Conservation (phyloP, 53 echinoderm and acorn worm genomes). For the Luidia sarsii region DNA sequence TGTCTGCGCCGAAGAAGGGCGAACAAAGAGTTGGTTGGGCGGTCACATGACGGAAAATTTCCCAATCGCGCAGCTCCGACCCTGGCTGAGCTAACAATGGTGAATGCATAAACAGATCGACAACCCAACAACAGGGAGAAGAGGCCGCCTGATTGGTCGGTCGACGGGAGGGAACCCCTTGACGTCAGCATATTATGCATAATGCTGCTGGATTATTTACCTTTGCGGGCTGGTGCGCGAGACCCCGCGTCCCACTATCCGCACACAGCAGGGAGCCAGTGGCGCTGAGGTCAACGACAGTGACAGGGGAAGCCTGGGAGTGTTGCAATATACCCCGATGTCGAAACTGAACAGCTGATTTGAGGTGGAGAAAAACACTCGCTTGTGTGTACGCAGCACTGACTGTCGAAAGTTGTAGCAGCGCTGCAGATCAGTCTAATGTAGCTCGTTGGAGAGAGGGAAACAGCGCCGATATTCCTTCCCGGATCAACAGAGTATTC, state of each 20-base stretch:
- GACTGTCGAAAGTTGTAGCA: background rate
- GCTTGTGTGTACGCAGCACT: background rate
- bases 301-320: slow-evolving; percentile 37
- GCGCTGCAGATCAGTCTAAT: slow-evolving; percentile 4
- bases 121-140: slow-evolving; percentile 6
- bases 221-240: slow-evolving; percentile 12
- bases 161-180: slow-evolving; percentile 5
- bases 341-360: slow-evolving; percentile 47
- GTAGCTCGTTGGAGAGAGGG: no score
- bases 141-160: slow-evolving; percentile 13
- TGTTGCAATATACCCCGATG: no score
- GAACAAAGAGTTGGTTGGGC: no score
- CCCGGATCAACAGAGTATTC: no score
- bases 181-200: slow-evolving; percentile 13
- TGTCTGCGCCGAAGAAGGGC: no score
- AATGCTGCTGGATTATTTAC: slow-evolving; percentile 3
- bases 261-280: background rate
- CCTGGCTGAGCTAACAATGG: slow-evolving; percentile 14
- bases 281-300: slow-evolving; percentile 4
- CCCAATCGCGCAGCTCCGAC: background rate
- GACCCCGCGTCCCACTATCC: no score
- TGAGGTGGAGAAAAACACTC: no score
- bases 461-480: no score
- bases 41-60: slow-evolving; percentile 32
- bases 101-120: slow-evolving; percentile 45